Percentiles rank a stretch among this genome's conserved stretches.
phyloP scores from a whole-genome alignment of 2,797 vertebrate genomes.

The Vultur gryphus region DNA sequence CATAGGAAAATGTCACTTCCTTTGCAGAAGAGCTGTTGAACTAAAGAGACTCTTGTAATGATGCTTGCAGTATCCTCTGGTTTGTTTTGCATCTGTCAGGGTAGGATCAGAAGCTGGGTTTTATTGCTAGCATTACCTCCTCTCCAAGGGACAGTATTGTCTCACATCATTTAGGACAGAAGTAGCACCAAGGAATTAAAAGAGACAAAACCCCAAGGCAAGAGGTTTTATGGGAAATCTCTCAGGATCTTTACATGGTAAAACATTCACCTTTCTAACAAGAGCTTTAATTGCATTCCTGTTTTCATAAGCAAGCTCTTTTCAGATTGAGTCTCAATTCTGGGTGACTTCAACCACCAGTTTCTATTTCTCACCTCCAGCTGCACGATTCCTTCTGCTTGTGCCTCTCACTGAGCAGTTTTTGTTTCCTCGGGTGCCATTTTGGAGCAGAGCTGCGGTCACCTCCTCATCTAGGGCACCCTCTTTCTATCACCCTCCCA shows the following conservation, averaged over 20 bases:
- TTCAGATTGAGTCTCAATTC: neutral
- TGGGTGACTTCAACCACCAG: neutral
- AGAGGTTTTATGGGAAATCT: neutral
- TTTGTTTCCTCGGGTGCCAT: neutral
- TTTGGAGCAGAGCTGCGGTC: neutral
- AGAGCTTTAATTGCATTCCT: neutral
- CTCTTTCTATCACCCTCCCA: neutral
- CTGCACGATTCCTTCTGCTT: neutral
- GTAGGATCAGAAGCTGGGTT: neutral
- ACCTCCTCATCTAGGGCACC: neutral
- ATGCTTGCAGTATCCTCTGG: neutral
- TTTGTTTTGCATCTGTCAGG: neutral
- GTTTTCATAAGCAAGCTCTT: neutral
- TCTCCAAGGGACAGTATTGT: neutral
- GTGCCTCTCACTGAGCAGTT: neutral
- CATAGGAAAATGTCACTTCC: neutral
- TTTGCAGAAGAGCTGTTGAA: neutral
- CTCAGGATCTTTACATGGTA: neutral
- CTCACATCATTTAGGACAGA: neutral
- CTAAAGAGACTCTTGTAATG: neutral
- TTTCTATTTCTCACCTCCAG: constrained; percentile 5
- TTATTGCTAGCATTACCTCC: neutral
- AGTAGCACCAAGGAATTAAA: neutral
- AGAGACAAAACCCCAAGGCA: neutral
- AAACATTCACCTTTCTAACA: neutral